These are phyloP conservation scores for Congeria kusceri DNA, from an alignment of 2,888 invertebrate species.

Conservation along the genomic window DNA sequence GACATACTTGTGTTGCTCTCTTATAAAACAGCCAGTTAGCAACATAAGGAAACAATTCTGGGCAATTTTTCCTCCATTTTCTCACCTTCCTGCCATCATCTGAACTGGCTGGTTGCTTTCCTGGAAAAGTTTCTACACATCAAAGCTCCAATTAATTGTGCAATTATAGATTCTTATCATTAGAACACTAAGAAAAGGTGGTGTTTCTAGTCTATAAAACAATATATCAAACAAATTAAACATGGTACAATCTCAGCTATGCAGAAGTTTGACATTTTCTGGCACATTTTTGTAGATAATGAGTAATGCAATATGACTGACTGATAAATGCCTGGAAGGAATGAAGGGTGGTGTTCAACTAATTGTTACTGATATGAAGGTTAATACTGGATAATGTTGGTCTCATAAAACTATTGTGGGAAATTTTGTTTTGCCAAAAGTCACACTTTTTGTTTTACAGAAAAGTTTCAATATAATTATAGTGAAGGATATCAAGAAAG, in stretches of 20 bases:
- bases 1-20: no score
- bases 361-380: no score
- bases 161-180: slow-evolving; percentile 32
- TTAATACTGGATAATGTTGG: no score
- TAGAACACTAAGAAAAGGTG: slow-evolving; percentile 18
- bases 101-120: neutral
- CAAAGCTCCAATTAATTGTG: slow-evolving; percentile 27
- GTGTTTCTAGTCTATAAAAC: slow-evolving; percentile 33
- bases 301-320: slow-evolving; percentile 34
- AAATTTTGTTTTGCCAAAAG: no score
- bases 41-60: neutral
- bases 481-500: no score
- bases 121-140: neutral
- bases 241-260: slow-evolving; percentile 19
- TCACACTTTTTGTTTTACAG: no score
- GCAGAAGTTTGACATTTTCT: slow-evolving; percentile 34
- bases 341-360: no score
- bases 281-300: slow-evolving; percentile 14
- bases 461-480: no score
- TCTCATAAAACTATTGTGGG: no score
- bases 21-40: neutral
- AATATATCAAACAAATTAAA: slow-evolving; percentile 36
- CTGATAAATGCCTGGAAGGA: slow-evolving; percentile 21
- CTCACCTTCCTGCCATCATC: neutral
- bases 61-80: slow-evolving; percentile 1